These are phyloP conservation scores for Hirudinaria manillensis DNA, from an alignment of 2,888 invertebrate genomes.

Conservation along the genomic window DNA sequence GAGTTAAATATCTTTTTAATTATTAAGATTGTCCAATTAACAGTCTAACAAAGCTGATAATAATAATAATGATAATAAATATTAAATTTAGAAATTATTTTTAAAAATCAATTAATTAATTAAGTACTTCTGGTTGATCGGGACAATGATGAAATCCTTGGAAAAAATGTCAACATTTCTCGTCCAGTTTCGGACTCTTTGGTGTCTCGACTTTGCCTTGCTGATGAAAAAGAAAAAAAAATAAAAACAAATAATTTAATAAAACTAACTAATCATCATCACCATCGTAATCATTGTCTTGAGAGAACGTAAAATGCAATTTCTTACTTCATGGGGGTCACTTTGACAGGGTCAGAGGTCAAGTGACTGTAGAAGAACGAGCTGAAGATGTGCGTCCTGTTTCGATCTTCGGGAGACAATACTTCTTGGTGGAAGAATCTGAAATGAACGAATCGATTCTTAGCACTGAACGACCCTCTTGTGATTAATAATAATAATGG, in stretches of 20 bases:
- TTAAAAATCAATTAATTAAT: too few species aligned
- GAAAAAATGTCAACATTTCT: slow-evolving; percentile 90
- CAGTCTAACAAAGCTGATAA: not conserved
- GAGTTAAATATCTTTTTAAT: too few species aligned
- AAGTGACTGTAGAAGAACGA: slow-evolving; percentile 91
- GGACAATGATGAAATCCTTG: slow-evolving; percentile 91
- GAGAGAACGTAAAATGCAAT: not conserved
- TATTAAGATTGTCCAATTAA: too few species aligned
- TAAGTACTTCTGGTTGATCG: slow-evolving; percentile 83
- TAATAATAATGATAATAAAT: not conserved
- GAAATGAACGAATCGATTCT: slow-evolving; percentile 10
- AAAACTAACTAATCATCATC: slow-evolving; percentile 53
- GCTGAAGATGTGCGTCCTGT: slow-evolving; percentile 85
- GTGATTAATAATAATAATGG: too few species aligned
- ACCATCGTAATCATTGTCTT: not conserved
- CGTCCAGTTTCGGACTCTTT: slow-evolving; percentile 89
- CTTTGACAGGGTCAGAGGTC: slow-evolving; percentile 55
- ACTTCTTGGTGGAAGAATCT: slow-evolving; percentile 70
- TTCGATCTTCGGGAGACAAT: slow-evolving; percentile 66
- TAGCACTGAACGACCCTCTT: too few species aligned
- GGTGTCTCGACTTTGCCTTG: slow-evolving; percentile 67
- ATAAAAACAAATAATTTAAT: not conserved
- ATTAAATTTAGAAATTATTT: too few species aligned
- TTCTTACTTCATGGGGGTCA: not conserved
- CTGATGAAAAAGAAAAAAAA: slow-evolving; percentile 37